Percentiles rank a stretch among this genome's conserved stretches.
Conservation (phyloP, 2,888 invertebrate genomes). For the Elmis aenea region DNA sequence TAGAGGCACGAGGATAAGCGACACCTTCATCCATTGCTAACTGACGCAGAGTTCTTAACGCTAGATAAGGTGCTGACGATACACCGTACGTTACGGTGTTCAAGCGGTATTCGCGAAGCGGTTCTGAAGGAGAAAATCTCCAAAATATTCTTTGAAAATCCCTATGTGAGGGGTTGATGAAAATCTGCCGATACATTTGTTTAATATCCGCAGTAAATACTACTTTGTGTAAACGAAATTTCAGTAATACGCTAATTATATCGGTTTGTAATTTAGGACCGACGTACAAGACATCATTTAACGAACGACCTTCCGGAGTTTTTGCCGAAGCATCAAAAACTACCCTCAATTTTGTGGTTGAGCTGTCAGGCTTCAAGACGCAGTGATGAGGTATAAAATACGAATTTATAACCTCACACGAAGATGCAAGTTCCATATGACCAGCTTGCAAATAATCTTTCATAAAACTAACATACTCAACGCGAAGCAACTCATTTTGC, state of each 20-base stretch:
- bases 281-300: slow-evolving; percentile 16
- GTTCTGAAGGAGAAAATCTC: slow-evolving; percentile 11
- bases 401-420: not conserved
- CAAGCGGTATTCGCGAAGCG: slow-evolving; percentile 16
- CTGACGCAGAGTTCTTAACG: slow-evolving; percentile 15
- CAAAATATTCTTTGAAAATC: slow-evolving; percentile 18
- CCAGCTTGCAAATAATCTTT: slow-evolving; percentile 17
- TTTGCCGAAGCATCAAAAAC: slow-evolving; percentile 23
- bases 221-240: slow-evolving; percentile 15
- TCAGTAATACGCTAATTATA: slow-evolving; percentile 17
- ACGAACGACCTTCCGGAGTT: slow-evolving; percentile 13
- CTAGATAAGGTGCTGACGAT: slow-evolving; percentile 21
- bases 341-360: slow-evolving; percentile 19
- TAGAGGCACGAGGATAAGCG: slow-evolving; percentile 10
- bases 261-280: slow-evolving; percentile 18
- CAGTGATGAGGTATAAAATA: slow-evolving; percentile 25
- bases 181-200: slow-evolving; percentile 24
- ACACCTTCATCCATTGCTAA: slow-evolving; percentile 14
- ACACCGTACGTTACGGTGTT: slow-evolving; percentile 24
- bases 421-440: slow-evolving; percentile 16
- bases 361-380: slow-evolving; percentile 11
- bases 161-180: slow-evolving; percentile 11
- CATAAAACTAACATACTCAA: slow-evolving; percentile 20
- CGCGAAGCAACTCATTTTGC: slow-evolving; percentile 11
- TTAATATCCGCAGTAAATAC: slow-evolving; percentile 18